phyloP scores from a whole-genome alignment of 2,113 vertebrate genomes.

The Scophthalmus maximus region DNA sequence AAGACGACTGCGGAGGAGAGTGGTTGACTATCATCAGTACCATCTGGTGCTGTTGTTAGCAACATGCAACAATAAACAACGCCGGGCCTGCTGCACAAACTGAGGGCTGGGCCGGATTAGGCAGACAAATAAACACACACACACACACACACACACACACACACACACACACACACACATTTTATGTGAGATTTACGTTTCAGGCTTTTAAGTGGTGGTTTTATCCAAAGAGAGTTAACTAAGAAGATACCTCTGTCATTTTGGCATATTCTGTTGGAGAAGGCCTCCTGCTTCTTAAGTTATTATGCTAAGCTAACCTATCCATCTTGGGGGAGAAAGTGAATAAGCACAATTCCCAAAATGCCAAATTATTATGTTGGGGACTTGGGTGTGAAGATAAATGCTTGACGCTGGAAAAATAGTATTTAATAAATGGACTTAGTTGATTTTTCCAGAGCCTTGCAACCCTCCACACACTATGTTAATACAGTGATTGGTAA shows the following conservation, averaged over 20 bases:
- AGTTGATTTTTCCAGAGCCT: too few species aligned
- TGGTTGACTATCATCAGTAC: constrained; percentile 59
- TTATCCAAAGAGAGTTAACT: constrained; percentile 19
- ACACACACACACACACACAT: constrained; percentile 42
- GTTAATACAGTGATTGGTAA: too few species aligned
- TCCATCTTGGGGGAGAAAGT: too few species aligned
- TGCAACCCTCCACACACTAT: neutral
- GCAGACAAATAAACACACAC: constrained; percentile 56
- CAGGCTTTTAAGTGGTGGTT: constrained; percentile 31
- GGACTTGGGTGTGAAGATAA: too few species aligned
- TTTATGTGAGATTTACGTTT: constrained; percentile 33
- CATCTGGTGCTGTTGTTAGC: constrained; percentile 79
- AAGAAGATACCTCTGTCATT: too few species aligned
- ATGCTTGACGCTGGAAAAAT: too few species aligned
- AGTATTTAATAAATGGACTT: too few species aligned
- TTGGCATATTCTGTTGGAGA: too few species aligned
- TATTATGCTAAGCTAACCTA: too few species aligned
- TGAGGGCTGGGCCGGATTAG: constrained; percentile 63
- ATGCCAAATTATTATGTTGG: too few species aligned
- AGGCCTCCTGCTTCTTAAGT: too few species aligned
- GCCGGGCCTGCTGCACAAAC: constrained; percentile 51
- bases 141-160: constrained; percentile 49
- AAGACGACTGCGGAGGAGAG: constrained; percentile 40
- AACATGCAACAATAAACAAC: constrained; percentile 76
- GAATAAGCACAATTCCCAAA: too few species aligned